Evolutionary conservation across 2,797 vertebrate species (phyloP).

Genomic region (Oreochromis mossambicus): DNA sequence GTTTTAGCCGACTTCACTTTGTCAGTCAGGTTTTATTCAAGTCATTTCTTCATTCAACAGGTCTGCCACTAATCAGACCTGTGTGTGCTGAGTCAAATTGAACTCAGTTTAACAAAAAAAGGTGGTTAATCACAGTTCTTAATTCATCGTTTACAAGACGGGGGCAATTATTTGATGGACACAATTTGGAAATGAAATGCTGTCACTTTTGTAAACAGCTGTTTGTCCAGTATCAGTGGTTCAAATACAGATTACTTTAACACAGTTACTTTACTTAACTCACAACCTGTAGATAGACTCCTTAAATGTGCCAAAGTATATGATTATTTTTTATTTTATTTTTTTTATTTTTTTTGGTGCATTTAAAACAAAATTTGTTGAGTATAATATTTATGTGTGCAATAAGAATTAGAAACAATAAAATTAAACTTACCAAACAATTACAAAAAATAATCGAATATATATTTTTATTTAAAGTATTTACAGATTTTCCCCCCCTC

Average conservation of each 20-base stretch:
- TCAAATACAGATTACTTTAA: background rate
- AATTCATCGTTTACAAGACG: background rate
- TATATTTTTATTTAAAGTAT: constrained; percentile 82
- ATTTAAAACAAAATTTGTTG: background rate
- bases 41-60: background rate
- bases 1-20: background rate
- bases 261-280: background rate
- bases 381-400: background rate
- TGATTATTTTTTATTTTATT: background rate
- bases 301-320: background rate
- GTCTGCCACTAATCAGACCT: background rate
- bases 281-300: background rate
- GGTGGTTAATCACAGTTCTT: background rate
- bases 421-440: constrained; percentile 54
- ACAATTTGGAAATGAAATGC: background rate
- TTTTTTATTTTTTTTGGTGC: background rate
- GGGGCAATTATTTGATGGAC: background rate
- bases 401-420: constrained; percentile 1
- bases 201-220: background rate
- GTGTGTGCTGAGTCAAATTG: background rate
- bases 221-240: background rate
- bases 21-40: background rate
- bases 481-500: constrained; percentile 66
- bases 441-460: constrained; percentile 57
- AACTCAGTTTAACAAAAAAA: background rate